Conservation (phyloP, 2,888 invertebrate species). For the Magallana nippona region DNA sequence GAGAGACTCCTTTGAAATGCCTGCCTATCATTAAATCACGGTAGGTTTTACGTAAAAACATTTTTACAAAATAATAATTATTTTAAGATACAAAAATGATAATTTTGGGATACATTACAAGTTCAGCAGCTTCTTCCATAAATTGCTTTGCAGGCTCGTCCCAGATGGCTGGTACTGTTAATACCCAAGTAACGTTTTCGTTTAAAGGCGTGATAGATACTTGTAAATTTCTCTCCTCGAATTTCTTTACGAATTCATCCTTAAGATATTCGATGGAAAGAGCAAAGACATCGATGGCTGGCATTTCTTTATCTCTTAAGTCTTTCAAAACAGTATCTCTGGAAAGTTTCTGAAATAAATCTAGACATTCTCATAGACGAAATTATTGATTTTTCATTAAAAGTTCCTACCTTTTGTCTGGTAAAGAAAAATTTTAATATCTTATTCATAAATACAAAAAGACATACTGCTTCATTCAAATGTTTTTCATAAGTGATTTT, state of each 20-base stretch:
- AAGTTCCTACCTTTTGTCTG: too few species aligned
- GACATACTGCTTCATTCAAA: too few species aligned
- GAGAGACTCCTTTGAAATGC: not conserved
- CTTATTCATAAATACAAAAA: too few species aligned
- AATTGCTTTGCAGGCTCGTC: not conserved
- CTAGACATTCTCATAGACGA: too few species aligned
- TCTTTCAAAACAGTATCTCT: not conserved
- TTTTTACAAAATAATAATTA: too few species aligned
- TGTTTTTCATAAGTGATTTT: too few species aligned
- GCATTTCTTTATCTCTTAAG: not conserved
- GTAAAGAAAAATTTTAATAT: too few species aligned
- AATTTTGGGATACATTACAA: too few species aligned
- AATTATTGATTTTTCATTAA: too few species aligned
- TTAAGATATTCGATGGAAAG: not conserved
- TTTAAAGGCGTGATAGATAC: not conserved
- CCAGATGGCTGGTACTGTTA: constrained; percentile 3
- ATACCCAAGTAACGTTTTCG: not conserved
- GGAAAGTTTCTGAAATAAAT: not conserved
- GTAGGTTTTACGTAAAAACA: too few species aligned
- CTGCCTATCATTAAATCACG: too few species aligned
- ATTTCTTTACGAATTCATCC: not conserved
- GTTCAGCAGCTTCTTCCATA: not conserved
- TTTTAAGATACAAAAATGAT: too few species aligned
- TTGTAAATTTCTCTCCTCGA: not conserved
- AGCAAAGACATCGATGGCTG: not conserved